Conservation (phyloP, 2,113 vertebrate species). For the Calcarius ornatus region DNA sequence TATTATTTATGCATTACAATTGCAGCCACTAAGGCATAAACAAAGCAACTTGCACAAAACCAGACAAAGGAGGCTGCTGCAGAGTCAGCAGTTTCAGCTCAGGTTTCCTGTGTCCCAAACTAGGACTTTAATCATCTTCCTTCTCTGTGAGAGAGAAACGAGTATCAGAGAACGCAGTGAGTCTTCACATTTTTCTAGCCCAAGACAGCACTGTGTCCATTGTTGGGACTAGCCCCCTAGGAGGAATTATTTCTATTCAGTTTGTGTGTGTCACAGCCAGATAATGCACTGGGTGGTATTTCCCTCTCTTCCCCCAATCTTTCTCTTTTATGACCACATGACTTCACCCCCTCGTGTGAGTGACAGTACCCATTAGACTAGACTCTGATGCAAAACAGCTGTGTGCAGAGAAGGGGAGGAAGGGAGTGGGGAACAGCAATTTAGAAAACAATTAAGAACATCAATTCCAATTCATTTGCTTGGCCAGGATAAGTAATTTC, state of each 20-base stretch:
- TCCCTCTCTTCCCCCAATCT: constrained; percentile 60
- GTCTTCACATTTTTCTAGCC: constrained; percentile 24
- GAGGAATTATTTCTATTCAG: constrained; percentile 71
- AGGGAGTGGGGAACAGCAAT: constrained; percentile 74
- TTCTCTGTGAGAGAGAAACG: not conserved
- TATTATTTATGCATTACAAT: constrained; percentile 12
- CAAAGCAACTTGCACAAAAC: constrained; percentile 26
- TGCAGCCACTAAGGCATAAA: constrained; percentile 19
- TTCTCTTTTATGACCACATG: constrained; percentile 76
- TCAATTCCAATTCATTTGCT: constrained; percentile 80
- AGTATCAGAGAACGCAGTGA: not conserved
- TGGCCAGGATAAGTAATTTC: constrained; percentile 75
- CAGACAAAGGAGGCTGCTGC: constrained; percentile 1
- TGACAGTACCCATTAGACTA: constrained; percentile 75
- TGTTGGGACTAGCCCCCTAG: constrained; percentile 58
- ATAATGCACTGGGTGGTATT: constrained; percentile 70
- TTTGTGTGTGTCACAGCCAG: constrained; percentile 71
- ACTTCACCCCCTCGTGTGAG: constrained; percentile 78
- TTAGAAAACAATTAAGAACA: constrained; percentile 84
- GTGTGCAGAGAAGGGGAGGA: constrained; percentile 61
- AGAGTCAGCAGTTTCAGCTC: constrained; percentile 38
- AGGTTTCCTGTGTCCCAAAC: constrained; percentile 37
- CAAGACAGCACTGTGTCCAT: constrained; percentile 48
- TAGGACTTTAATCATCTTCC: constrained; percentile 21
- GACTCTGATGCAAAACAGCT: constrained; percentile 78